These are phyloP conservation scores for Brachionus calyciflorus DNA, from an alignment of 1,140 invertebrate species.

Conservation along the genomic window DNA sequence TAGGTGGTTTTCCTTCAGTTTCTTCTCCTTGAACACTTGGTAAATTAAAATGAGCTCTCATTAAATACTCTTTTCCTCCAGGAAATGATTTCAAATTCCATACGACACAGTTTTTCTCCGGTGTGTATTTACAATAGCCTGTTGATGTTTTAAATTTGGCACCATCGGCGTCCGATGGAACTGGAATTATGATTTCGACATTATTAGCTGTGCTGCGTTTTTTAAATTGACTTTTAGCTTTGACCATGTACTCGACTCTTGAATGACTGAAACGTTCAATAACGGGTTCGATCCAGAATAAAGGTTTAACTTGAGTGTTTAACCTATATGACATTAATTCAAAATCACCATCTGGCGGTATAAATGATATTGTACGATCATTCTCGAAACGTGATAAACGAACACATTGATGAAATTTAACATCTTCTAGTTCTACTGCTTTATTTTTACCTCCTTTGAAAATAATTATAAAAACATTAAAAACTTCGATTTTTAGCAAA, in stretches of 20 bases:
- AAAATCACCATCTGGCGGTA: constrained; percentile 98
- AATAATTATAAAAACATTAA: not conserved
- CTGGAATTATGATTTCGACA: constrained; percentile 97
- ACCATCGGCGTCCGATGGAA: constrained; percentile 94
- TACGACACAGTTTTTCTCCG: constrained; percentile 93
- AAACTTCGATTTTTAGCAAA: constrained; percentile 38
- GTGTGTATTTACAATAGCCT: constrained; percentile 93
- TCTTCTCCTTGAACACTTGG: constrained; percentile 94
- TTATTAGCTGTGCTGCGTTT: constrained; percentile 95
- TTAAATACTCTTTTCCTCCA: constrained; percentile 96
- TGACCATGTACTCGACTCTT: constrained; percentile 98
- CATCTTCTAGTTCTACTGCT: constrained; percentile 96
- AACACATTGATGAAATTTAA: constrained; percentile 99
- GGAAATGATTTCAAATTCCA: constrained; percentile 99
- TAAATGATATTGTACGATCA: constrained; percentile 96
- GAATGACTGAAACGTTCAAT: constrained; percentile 98
- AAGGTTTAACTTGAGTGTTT: constrained; percentile 93
- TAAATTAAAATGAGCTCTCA: constrained; percentile 97
- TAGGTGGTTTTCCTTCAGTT: constrained; percentile 91
- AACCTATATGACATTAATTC: constrained; percentile 99
- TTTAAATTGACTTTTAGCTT: constrained; percentile 98
- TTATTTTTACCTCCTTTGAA: constrained; percentile 81
- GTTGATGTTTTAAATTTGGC: constrained; percentile 98
- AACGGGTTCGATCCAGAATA: constrained; percentile 99
- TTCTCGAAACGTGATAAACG: constrained; percentile 94